A percentile compares a stretch with the other conserved stretches of the same genome.
These are phyloP conservation scores for Choreutis nemorana DNA, from an alignment of 2,888 invertebrate genomes.

Conservation along the genomic window DNA sequence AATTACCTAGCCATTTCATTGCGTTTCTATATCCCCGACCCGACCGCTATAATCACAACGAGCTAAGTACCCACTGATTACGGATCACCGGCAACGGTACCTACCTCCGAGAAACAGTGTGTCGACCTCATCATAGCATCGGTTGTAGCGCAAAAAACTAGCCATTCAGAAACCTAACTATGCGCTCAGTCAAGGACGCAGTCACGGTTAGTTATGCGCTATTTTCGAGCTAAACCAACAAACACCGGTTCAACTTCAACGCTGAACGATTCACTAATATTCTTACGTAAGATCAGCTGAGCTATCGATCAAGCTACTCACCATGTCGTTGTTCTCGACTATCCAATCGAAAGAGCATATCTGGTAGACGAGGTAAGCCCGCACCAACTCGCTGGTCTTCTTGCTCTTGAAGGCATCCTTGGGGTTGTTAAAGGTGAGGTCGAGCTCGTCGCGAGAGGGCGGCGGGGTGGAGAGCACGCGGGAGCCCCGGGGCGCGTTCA, in stretches of 20 bases:
- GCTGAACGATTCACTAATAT: no score
- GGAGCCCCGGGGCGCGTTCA: conserved; percentile 37
- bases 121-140: no score
- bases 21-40: no score
- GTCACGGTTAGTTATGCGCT: conserved; percentile 26
- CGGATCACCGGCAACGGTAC: no score
- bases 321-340: conserved; percentile 93
- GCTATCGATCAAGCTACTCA: no score
- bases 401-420: conserved; percentile 95
- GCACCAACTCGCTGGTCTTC: conserved; percentile 88
- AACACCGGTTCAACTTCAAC: no score
- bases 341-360: conserved; percentile 87
- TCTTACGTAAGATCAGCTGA: conserved; percentile 46
- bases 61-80: no score
- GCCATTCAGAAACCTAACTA: conserved; percentile 9
- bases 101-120: no score
- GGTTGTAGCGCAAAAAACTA: conserved; percentile 8
- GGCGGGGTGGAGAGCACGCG: conserved; percentile 32
- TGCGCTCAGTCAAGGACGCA: conserved; percentile 25
- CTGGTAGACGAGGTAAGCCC: conserved; percentile 91
- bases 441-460: conserved; percentile 72
- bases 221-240: conserved; percentile 29
- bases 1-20: no score
- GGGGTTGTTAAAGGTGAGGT: conserved; percentile 87
- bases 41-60: no score